Evolutionary conservation across 2,113 vertebrate species (phyloP), one percentile per base, ranked within the genome.

Genomic region (Etheostoma cragini): DNA sequence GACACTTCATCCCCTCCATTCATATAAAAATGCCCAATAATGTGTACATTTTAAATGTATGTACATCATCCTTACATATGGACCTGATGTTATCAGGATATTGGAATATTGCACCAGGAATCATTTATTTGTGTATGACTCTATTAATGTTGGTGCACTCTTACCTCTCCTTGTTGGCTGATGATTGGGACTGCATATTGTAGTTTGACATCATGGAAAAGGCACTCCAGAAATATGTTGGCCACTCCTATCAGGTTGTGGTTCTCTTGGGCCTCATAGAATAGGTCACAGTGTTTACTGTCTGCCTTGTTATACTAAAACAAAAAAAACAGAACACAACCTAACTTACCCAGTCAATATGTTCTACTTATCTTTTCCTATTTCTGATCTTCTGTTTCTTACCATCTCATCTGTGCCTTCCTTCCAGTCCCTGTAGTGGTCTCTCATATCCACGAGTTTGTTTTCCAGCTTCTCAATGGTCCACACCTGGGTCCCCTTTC

Each of bases 81-180:
- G 49, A 42, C n/a, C 11, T 54, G 16, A 52, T 56, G 1, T 26
- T 26, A 26, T 12, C 26, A 16, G 2, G 45, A 26, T 46, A 54
- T 26, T 46, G 8, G 24, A 63, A 63, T 24, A 58, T 52, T 64
- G 70, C 63, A 63, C 16, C 10, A 22, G 79, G 22, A 78, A n/a
- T 71, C 6, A 72, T 80, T 38, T 46, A 68, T 33, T 2, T 21
- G 5, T 60, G 33, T 26, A 19, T 78, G 46, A 13, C 46, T 62
- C 10, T 24, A 19, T 78, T 22, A 17, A 17, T 17, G 52, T 14
- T 13, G 16, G 33, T 38, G 68, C 19, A n/a, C 14, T 33, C 80
- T 95, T 92, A 99, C 98, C 96, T 99, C 98, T 84, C 98, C 98
- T 93, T 99, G 98, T 87, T 99, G 98, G 94, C 98, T 99, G 95